Conservation (phyloP, 1,140 invertebrate species). For the Drosophila miranda region DNA sequence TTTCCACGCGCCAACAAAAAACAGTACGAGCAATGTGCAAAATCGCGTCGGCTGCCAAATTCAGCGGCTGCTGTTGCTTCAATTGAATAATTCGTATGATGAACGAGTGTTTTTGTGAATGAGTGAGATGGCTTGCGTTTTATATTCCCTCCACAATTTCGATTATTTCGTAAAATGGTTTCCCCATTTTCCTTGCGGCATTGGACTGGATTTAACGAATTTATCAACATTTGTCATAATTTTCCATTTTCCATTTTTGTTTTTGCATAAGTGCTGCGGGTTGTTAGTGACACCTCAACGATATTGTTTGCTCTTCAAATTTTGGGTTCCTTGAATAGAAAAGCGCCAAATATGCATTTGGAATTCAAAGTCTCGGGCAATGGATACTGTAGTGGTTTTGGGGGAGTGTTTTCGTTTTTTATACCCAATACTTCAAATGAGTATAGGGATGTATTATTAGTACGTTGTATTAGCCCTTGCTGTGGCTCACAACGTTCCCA, state of each 20-base stretch:
- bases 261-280: conserved; percentile 21
- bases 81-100: conserved; percentile 73
- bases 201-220: conserved; percentile 28
- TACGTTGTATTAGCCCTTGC: too few relatives aligned
- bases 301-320: conserved; percentile 30
- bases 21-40: conserved; percentile 20
- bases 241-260: conserved; percentile 19
- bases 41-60: conserved; percentile 66
- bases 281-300: conserved; percentile 36
- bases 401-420: too few relatives aligned
- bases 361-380: neutral
- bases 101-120: conserved; percentile 37
- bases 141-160: conserved; percentile 58
- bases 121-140: conserved; percentile 49
- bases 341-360: neutral
- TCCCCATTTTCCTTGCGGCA: conserved; percentile 4
- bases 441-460: too few relatives aligned
- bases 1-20: conserved; percentile 21
- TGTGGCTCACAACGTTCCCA: too few relatives aligned
- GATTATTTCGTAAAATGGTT: conserved; percentile 29
- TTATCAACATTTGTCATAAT: conserved; percentile 58
- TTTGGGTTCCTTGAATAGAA: conserved; percentile 17
- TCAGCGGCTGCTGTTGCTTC: conserved; percentile 62
- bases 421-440: too few relatives aligned
- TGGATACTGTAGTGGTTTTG: neutral